Evolutionary conservation across 2,113 vertebrate genomes (phyloP).

Genomic region (Nesogale talazaci): DNA sequence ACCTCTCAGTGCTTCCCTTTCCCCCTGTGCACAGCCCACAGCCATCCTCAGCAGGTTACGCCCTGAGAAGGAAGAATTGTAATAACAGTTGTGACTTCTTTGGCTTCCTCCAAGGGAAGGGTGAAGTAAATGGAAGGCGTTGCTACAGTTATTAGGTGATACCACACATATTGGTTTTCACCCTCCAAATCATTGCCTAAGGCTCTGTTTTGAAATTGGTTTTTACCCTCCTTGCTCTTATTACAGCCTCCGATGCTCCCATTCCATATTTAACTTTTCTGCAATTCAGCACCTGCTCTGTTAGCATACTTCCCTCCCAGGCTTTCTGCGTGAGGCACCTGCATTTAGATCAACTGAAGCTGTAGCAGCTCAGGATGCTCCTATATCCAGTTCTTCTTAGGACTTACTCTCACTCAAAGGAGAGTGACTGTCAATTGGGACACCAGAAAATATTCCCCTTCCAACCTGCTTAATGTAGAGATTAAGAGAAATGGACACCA

Average conservation of each 20-base stretch:
- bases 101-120: conserved; percentile 50
- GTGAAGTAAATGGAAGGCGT: conserved; percentile 62
- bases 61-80: not conserved
- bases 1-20: not conserved
- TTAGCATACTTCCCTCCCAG: conserved; percentile 35
- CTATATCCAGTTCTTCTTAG: not conserved
- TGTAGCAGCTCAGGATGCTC: not conserved
- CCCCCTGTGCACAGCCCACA: not conserved
- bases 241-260: conserved; percentile 32
- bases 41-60: not conserved
- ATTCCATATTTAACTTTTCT: conserved; percentile 75
- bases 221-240: conserved; percentile 70
- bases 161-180: conserved; percentile 66
- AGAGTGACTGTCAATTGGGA: not conserved
- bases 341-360: conserved; percentile 8
- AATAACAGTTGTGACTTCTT: conserved; percentile 51
- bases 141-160: conserved; percentile 69
- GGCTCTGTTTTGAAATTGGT: conserved; percentile 74
- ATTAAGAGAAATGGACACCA: not conserved
- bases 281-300: conserved; percentile 70
- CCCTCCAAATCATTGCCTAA: conserved; percentile 69
- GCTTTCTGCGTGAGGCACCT: not conserved
- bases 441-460: not conserved
- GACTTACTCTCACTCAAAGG: not conserved
- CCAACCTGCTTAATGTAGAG: not conserved